These are phyloP conservation scores for Prionace glauca DNA, from an alignment of 2,797 vertebrate genomes.

Conservation along the genomic window DNA sequence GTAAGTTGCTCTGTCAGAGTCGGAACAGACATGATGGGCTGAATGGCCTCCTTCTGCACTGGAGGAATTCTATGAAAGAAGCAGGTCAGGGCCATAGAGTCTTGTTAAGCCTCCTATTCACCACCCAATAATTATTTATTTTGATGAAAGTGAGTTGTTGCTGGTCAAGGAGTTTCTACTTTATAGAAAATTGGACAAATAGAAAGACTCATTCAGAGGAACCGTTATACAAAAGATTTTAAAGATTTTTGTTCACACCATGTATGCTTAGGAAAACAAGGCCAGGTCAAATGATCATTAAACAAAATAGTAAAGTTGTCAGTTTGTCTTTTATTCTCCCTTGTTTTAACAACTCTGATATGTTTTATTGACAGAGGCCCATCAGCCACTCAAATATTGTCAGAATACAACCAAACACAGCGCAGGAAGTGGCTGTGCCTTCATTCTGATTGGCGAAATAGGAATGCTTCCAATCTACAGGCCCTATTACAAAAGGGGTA, in stretches of 20 bases:
- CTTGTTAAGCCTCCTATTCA: conserved; percentile 40
- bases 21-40: no score
- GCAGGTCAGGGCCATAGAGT: conserved; percentile 12
- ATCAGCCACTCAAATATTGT: conserved; percentile 56
- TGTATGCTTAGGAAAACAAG: neutral
- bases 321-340: neutral
- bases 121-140: conserved; percentile 42
- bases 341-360: neutral
- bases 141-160: conserved; percentile 37
- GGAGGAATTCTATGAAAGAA: neutral
- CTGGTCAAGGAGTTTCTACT: neutral
- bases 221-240: neutral
- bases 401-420: conserved; percentile 51
- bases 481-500: conserved; percentile 74
- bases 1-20: no score
- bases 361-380: conserved; percentile 58
- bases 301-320: neutral
- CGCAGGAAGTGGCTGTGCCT: conserved; percentile 74
- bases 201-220: neutral
- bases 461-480: conserved; percentile 69
- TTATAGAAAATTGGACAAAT: neutral
- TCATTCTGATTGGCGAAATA: conserved; percentile 63
- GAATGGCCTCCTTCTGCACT: no score
- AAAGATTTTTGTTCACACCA: neutral
- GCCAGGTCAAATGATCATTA: neutral